These are phyloP conservation scores for Dolichomitus sp. DNA, from an alignment of 2,888 invertebrate species.

Conservation along the genomic window DNA sequence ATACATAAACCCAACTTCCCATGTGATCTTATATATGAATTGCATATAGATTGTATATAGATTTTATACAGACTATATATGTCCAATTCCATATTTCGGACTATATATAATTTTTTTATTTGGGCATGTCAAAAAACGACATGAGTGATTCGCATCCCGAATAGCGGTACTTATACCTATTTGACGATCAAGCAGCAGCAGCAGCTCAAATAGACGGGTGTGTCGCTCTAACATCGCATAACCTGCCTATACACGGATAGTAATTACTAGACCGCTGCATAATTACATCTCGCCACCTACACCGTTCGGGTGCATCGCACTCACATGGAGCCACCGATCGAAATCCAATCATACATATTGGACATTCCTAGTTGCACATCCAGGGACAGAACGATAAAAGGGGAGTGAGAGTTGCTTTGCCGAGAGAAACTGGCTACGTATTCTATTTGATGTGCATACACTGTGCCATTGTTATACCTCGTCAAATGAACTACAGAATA, in stretches of 20 bases:
- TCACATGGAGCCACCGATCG: slow-evolving; percentile 62
- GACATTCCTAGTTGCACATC: slow-evolving; percentile 61
- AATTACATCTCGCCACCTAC: slow-evolving; percentile 68
- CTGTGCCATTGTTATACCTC: background rate
- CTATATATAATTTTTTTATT: no score
- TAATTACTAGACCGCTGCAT: slow-evolving; percentile 75
- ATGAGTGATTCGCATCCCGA: slow-evolving; percentile 13
- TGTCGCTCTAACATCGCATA: background rate
- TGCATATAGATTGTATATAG: no score
- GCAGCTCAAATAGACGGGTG: background rate
- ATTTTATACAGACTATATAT: no score
- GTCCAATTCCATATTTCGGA: no score
- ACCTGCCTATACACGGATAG: slow-evolving; percentile 34
- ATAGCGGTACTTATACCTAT: slow-evolving; percentile 23
- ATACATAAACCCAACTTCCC: no score
- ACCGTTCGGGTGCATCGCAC: slow-evolving; percentile 51
- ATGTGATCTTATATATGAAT: no score
- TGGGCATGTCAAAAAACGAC: no score
- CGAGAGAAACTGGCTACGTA: slow-evolving; percentile 14
- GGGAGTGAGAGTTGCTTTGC: slow-evolving; percentile 30
- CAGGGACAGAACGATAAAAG: slow-evolving; percentile 5
- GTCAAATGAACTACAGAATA: background rate
- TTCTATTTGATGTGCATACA: slow-evolving; percentile 9
- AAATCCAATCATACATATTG: slow-evolving; percentile 74
- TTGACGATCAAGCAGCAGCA: slow-evolving; percentile 21